Evolutionary conservation across 2,113 vertebrate species (phyloP), one percentile per base, ranked within the genome.

Genomic region (Alectura lathami): DNA sequence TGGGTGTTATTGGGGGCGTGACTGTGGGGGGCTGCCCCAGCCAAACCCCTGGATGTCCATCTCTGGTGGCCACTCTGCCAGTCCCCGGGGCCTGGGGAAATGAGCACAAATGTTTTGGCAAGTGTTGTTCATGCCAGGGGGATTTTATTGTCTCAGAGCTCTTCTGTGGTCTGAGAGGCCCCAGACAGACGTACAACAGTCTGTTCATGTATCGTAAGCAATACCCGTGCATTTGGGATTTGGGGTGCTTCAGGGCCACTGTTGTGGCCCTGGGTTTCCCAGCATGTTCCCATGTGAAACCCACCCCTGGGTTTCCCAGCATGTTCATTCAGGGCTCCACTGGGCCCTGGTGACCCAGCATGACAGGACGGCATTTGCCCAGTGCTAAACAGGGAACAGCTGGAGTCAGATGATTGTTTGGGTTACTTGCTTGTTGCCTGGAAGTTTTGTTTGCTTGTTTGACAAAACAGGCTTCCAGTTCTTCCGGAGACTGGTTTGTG

Each of bases 341-440:
- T 79, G 76, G 38, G 60, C 17, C 59, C 34, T 3, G 2, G 6
- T 75, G 51, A n/a, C 80, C 63, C 84, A 38, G 63, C 9, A 3
- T 56, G 76, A 88, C 63, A 45, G 34, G 42, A 56, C 57, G 60
- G 40, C 66, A 43, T 92, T 85, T 92, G 51, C 77, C 4, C 18
- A 2, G 6, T 80, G 79, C 73, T 91, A 75, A 95, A 96, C 86
- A 59, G 66, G 40, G 50, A 96, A 93, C 97, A 97, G 95, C 96
- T 97, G 96, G 84, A 95, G 36, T 26, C 62, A 91, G 80, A 95
- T 90, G 73, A 94, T 81, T 96, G 80, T 96, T 94, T 96, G 91
- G 88, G 90, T 92, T 96, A 82, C 72, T 96, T 93, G 48, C 78
- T 30, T 81, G 91, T 97, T 96, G 95, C 95, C 83, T 94, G 60